These are phyloP conservation scores for Hyposoter dolosus DNA, from an alignment of 2,888 invertebrate species.

Conservation along the genomic window DNA sequence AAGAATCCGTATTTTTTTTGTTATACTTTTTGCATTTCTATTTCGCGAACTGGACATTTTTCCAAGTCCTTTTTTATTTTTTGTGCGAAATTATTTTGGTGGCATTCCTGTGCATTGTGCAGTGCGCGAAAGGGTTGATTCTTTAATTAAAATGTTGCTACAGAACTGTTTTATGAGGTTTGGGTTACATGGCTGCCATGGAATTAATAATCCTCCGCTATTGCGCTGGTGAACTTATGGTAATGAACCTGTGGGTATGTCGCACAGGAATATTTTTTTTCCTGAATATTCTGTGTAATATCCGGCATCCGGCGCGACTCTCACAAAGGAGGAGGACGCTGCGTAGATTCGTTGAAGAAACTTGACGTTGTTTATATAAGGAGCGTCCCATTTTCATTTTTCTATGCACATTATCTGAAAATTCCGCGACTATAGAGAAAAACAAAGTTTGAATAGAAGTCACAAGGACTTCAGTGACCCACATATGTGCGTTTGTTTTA, in stretches of 20 bases:
- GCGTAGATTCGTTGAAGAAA: background rate
- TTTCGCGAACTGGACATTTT: background rate
- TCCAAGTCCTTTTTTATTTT: too few species aligned
- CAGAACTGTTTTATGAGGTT: slow-evolving; percentile 12
- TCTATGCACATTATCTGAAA: background rate
- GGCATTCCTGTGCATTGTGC: background rate
- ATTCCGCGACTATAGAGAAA: background rate
- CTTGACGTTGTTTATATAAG: background rate
- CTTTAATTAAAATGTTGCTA: slow-evolving; percentile 24
- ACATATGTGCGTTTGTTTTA: background rate
- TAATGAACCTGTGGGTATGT: slow-evolving; percentile 5
- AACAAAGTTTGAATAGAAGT: background rate
- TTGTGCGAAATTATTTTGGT: background rate
- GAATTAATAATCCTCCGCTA: slow-evolving; percentile 34
- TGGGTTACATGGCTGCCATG: slow-evolving; percentile 25
- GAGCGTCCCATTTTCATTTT: background rate
- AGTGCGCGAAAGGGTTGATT: slow-evolving; percentile 2
- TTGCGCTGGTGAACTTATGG: slow-evolving; percentile 35
- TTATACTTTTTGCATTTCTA: background rate
- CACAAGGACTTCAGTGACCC: background rate
- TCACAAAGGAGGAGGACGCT: slow-evolving; percentile 20
- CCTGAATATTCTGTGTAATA: slow-evolving; percentile 1
- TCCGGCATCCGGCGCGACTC: slow-evolving; percentile 13
- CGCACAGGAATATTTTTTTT: background rate
- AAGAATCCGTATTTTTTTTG: background rate